Percentiles rank a stretch among this genome's conserved stretches.
These are phyloP conservation scores for Decapterus maruadsi DNA, from an alignment of 2,797 vertebrate species.

Conservation along the genomic window DNA sequence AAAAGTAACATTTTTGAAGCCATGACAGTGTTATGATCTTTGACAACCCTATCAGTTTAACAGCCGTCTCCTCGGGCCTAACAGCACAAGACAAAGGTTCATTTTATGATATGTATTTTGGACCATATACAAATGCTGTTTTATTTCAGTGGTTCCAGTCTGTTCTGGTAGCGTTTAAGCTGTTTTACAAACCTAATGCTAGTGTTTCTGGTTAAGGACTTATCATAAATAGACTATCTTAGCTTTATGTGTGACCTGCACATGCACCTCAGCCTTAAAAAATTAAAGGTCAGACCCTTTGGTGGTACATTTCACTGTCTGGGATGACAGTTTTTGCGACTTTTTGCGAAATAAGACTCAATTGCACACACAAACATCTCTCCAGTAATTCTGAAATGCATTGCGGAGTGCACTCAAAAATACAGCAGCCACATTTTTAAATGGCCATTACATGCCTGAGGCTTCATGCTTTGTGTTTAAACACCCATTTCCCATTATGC, in stretches of 20 bases:
- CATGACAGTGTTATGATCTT: conserved; percentile 20
- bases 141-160: background rate
- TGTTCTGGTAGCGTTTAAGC: background rate
- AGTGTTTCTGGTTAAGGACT: background rate
- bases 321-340: background rate
- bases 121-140: background rate
- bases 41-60: conserved; percentile 8
- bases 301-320: background rate
- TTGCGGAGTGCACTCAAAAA: conserved; percentile 13
- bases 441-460: conserved; percentile 23
- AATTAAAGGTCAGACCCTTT: background rate
- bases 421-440: conserved; percentile 5
- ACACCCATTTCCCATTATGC: conserved; percentile 19
- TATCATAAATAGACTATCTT: background rate
- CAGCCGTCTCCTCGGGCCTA: background rate
- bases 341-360: conserved; percentile 10
- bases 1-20: conserved; percentile 30
- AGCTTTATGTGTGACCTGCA: background rate
- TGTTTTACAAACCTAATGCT: background rate
- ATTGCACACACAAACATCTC: background rate
- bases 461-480: conserved; percentile 39
- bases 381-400: conserved; percentile 10
- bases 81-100: background rate
- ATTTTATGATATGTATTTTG: background rate
- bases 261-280: background rate